phyloP scores from a whole-genome alignment of 2,113 vertebrate genomes.

The Sylvia atricapilla region DNA sequence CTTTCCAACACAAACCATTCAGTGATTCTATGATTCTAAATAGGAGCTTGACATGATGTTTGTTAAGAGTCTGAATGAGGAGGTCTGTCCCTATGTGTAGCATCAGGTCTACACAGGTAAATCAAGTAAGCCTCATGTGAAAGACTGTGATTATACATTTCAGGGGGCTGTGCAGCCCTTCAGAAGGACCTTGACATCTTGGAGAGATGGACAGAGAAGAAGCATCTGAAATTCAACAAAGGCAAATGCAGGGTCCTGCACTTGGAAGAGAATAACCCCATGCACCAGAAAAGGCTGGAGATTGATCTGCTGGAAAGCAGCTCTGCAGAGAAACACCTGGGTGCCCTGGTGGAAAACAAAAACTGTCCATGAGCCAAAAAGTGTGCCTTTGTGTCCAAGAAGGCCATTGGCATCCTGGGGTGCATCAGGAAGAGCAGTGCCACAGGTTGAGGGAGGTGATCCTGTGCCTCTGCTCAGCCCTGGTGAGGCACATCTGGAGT shows the following conservation, averaged over 20 bases:
- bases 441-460: background rate
- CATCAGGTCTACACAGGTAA: background rate
- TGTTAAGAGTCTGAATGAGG: background rate
- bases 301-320: background rate
- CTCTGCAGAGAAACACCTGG: background rate
- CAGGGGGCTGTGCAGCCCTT: background rate
- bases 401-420: background rate
- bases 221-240: background rate
- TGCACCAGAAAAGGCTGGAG: background rate
- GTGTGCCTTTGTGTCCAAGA: background rate
- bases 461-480: background rate
- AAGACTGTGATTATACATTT: fast-evolving
- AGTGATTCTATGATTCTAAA: background rate
- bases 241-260: background rate
- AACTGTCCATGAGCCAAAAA: background rate
- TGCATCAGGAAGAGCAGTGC: background rate
- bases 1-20: background rate
- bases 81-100: background rate
- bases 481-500: background rate
- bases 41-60: background rate
- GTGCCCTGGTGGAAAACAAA: background rate
- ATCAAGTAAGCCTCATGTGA: background rate
- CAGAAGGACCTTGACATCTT: background rate
- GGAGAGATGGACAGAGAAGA: background rate
- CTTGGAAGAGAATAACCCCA: background rate